Conservation (phyloP, 2,113 vertebrate species). For the Lanius ludovicianus region DNA sequence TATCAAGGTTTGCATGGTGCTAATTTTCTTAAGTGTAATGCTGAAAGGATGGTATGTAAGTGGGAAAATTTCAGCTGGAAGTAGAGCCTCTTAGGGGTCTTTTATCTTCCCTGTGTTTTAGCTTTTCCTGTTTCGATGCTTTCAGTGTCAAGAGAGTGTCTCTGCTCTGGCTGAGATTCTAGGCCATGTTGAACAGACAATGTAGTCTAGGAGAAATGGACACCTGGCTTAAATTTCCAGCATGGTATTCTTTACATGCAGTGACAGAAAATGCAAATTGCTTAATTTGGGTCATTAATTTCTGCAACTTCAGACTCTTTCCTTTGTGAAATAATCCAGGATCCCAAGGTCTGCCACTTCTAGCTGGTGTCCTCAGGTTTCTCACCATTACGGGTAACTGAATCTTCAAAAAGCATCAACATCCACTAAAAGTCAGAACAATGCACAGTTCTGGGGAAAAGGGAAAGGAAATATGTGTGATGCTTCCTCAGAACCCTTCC, state of each 20-base stretch:
- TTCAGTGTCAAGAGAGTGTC: neutral
- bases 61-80: conserved; percentile 6
- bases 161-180: neutral
- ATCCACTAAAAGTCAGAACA: neutral
- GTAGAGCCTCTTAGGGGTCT: neutral
- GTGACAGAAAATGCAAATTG: neutral
- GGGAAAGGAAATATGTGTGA: neutral
- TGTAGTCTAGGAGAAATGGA: neutral
- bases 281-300: neutral
- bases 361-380: neutral
- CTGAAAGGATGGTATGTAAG: conserved; percentile 11
- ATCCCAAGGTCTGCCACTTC: neutral
- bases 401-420: neutral
- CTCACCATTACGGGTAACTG: neutral
- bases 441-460: neutral
- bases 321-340: neutral
- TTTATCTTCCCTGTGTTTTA: neutral
- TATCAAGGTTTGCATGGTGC: conserved; percentile 40
- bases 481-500: neutral
- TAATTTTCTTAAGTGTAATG: conserved; percentile 57
- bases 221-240: neutral
- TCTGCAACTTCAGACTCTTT: neutral
- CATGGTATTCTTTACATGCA: neutral
- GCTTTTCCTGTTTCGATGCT: neutral
- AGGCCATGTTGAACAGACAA: neutral